A percentile compares a stretch with the other conserved stretches of the same genome.
Conservation (phyloP, 2,888 invertebrate species). For the Drosophila macrospina region DNA sequence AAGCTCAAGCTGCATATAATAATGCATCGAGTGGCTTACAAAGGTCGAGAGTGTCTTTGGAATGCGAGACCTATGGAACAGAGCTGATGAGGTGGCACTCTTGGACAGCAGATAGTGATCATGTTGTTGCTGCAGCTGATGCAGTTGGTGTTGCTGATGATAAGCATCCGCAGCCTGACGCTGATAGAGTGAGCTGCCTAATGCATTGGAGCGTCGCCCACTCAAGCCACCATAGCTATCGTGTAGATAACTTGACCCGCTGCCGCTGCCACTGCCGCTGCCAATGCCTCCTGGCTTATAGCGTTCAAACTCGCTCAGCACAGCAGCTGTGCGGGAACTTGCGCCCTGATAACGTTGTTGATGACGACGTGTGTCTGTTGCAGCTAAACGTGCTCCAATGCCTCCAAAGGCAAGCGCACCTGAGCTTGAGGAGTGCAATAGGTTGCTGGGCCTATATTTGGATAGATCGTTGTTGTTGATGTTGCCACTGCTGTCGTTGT, state of each 20-base stretch:
- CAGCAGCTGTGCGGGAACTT: conserved; percentile 71
- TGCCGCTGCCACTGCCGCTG: conserved; percentile 32
- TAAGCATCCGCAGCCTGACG: conserved; percentile 32
- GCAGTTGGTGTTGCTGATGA: conserved; percentile 70
- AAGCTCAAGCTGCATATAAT: conserved; percentile 45
- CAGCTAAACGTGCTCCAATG: conserved; percentile 82
- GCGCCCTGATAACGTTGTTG: conserved; percentile 74
- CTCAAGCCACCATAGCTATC: conserved; percentile 73
- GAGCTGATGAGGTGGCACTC: conserved; percentile 86
- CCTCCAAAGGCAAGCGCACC: conserved; percentile 83
- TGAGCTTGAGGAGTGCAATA: conserved; percentile 83
- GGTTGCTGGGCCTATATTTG: conserved; percentile 78
- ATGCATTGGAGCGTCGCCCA: conserved; percentile 67
- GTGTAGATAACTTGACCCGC: conserved; percentile 67
- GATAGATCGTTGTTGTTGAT: conserved; percentile 82
- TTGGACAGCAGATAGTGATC: conserved; percentile 81
- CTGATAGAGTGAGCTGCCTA: conserved; percentile 70
- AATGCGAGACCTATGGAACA: conserved; percentile 86
- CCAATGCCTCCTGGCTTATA: conserved; percentile 53
- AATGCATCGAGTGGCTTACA: conserved; percentile 82
- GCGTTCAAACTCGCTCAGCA: conserved; percentile 76
- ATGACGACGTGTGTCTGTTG: conserved; percentile 69
- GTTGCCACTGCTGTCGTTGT: conserved; percentile 74
- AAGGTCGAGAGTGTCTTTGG: conserved; percentile 85
- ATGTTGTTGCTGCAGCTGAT: conserved; percentile 74